Evolutionary conservation across 2,797 vertebrate genomes (phyloP).

Genomic region (Mus spretus): DNA sequence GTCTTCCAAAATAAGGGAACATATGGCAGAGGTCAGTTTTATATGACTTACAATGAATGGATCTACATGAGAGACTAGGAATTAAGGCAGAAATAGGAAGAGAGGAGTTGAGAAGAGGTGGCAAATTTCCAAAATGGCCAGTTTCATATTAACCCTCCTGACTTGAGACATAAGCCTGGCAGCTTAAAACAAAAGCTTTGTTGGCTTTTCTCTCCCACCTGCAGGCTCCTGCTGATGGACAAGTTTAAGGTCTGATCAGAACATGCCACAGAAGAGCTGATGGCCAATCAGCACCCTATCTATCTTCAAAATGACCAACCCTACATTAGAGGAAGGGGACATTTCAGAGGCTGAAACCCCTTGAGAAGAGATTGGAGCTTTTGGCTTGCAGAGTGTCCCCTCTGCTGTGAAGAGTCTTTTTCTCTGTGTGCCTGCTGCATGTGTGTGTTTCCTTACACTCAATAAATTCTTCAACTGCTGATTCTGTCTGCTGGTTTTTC

Average conservation of each 20-base stretch:
- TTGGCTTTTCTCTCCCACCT: not conserved
- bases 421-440: not conserved
- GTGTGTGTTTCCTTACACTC: not conserved
- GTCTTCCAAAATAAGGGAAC: slow-evolving; percentile 49
- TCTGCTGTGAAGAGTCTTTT: not conserved
- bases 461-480: not conserved
- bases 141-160: not conserved
- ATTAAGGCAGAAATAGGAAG: not conserved
- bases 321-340: not conserved
- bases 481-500: not conserved
- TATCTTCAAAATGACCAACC: not conserved
- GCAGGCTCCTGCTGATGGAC: not conserved
- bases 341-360: not conserved
- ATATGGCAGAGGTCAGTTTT: slow-evolving; percentile 8
- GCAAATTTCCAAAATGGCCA: not conserved
- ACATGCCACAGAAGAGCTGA: not conserved
- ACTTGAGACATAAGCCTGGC: not conserved
- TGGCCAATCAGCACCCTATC: not conserved
- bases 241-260: not conserved
- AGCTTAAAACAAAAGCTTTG: not conserved
- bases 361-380: not conserved
- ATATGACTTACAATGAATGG: slow-evolving; percentile 37
- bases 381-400: not conserved
- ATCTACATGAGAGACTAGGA: not conserved
- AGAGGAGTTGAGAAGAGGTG: not conserved